These are phyloP conservation scores for Clytia hemisphaerica DNA, from an alignment of 30 jellyfish, hydroid and myxozoan genomes.

Conservation along the genomic window DNA sequence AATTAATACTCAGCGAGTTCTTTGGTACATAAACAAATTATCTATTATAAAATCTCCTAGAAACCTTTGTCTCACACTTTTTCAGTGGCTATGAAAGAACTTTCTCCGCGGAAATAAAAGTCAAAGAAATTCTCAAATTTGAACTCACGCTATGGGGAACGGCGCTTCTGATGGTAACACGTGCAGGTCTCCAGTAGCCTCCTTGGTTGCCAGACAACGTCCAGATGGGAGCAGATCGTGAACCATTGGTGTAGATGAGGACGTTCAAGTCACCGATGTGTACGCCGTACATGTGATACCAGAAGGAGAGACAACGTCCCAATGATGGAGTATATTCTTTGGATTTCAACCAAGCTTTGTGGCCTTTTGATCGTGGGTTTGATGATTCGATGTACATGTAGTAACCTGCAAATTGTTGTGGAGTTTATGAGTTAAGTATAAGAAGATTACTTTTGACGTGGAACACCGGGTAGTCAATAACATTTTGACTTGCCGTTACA, in stretches of 20 bases:
- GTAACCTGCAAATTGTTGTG: conserved; percentile 35
- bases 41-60: background rate
- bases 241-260: conserved; percentile 54
- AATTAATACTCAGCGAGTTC: background rate
- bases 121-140: background rate
- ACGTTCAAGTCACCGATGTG: conserved; percentile 69
- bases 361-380: conserved; percentile 75
- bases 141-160: conserved; percentile 63
- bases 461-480: background rate
- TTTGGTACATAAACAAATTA: background rate
- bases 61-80: background rate
- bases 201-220: conserved; percentile 84
- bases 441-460: background rate
- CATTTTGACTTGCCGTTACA: background rate
- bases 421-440: background rate
- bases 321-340: conserved; percentile 53
- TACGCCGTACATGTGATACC: conserved; percentile 93
- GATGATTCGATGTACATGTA: conserved; percentile 87
- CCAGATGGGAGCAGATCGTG: conserved; percentile 73
- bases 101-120: background rate
- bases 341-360: conserved; percentile 91
- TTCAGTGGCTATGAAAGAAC: background rate
- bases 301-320: conserved; percentile 90
- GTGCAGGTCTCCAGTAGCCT: conserved; percentile 69
- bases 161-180: conserved; percentile 70